Conservation (phyloP, 1,140 invertebrate species). For the Anoplolepis gracilipes region DNA sequence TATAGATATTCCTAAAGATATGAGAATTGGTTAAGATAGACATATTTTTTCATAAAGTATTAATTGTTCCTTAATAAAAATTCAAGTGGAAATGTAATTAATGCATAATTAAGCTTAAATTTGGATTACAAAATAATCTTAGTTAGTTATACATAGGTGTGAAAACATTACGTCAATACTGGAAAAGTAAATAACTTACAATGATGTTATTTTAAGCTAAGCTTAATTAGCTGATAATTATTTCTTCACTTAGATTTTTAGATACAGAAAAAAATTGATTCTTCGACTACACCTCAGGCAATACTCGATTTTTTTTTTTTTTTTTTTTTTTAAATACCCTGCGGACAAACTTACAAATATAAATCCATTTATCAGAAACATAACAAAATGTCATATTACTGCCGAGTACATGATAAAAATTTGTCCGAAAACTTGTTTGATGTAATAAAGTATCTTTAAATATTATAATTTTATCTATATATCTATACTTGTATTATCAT, state of each 20-base stretch:
- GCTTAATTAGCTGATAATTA: conserved; percentile 18
- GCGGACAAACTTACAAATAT: conserved; percentile 26
- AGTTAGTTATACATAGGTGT: not conserved
- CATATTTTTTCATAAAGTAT: not conserved
- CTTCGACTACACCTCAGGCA: conserved; percentile 13
- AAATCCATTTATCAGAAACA: conserved; percentile 23
- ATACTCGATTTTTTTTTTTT: conserved; percentile 1
- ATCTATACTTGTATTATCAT: conserved; percentile 39
- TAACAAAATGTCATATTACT: conserved; percentile 35
- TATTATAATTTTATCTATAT: conserved; percentile 64
- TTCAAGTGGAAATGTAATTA: conserved; percentile 30
- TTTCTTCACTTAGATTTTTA: not conserved
- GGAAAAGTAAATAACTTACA: not conserved
- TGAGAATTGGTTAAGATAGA: conserved; percentile 7
- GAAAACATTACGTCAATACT: not conserved
- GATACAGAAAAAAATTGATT: conserved; percentile 1
- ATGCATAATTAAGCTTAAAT: conserved; percentile 9
- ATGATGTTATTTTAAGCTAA: not conserved
- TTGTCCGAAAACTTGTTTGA: conserved; percentile 29
- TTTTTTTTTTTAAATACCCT: conserved; percentile 2
- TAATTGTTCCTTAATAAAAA: conserved; percentile 25
- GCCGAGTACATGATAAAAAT: conserved; percentile 53
- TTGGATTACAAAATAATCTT: not conserved
- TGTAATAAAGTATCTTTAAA: conserved; percentile 51
- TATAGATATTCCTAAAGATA: not conserved